phyloP scores from a whole-genome alignment of 2,888 invertebrate species.

The Sphaerophoria taeniata region DNA sequence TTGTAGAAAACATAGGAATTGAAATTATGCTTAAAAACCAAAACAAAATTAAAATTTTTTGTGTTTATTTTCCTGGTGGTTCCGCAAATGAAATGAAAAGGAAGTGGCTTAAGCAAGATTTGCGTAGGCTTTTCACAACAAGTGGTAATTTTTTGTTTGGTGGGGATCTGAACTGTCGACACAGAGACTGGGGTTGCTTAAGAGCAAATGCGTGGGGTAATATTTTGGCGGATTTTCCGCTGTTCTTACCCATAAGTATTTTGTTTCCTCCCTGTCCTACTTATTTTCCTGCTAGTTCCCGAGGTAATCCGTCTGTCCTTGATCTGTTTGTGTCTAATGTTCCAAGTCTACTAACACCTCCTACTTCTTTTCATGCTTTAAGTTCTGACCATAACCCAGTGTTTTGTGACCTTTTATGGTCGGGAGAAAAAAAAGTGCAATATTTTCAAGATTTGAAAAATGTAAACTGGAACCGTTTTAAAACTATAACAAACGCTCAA shows the following conservation, averaged over 20 bases:
- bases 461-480: slow-evolving; percentile 11
- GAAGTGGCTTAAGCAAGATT: background rate
- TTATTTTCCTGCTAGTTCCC: slow-evolving; percentile 21
- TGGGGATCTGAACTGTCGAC: background rate
- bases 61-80: slow-evolving; percentile 15
- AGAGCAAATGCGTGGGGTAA: background rate
- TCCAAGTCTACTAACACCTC: background rate
- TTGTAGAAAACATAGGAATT: slow-evolving; percentile 16
- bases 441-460: slow-evolving; percentile 25
- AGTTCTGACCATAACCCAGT: slow-evolving; percentile 26
- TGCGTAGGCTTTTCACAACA: background rate
- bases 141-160: background rate
- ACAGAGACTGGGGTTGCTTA: slow-evolving; percentile 6
- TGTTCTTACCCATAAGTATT: slow-evolving; percentile 4
- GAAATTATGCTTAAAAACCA: slow-evolving; percentile 10
- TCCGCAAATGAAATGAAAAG: background rate
- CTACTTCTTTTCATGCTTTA: slow-evolving; percentile 4
- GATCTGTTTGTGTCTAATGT: slow-evolving; percentile 18
- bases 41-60: slow-evolving; percentile 3
- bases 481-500: background rate
- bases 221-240: background rate
- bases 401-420: slow-evolving; percentile 17
- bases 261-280: slow-evolving; percentile 10
- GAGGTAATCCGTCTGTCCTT: slow-evolving; percentile 16
- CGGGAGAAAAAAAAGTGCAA: slow-evolving; percentile 8